A percentile compares a stretch with the other conserved stretches of the same genome.
phyloP scores from a whole-genome alignment of 92 coral and sea anemone species.

The Diadumene lineata region DNA sequence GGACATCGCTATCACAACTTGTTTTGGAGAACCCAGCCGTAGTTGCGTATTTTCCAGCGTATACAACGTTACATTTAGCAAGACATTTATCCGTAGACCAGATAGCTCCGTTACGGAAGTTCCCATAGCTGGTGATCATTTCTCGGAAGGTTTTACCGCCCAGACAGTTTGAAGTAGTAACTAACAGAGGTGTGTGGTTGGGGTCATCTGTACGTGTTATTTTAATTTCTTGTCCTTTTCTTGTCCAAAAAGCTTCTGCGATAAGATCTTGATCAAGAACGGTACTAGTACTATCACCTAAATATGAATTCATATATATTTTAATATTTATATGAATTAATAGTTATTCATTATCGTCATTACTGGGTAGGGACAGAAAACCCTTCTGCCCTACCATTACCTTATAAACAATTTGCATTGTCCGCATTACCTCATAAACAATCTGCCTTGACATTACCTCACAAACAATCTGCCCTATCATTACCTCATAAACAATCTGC shows the following conservation, averaged over 20 bases:
- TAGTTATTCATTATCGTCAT: too few relatives aligned
- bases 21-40: conserved; percentile 45
- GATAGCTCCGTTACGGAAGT: conserved; percentile 36
- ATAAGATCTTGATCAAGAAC: conserved; percentile 59
- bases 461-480: too few relatives aligned
- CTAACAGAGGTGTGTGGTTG: conserved; percentile 50
- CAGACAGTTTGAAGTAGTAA: conserved; percentile 54
- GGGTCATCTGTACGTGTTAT: conserved; percentile 66
- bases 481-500: too few relatives aligned
- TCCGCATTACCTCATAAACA: too few relatives aligned
- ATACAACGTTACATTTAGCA: conserved; percentile 44
- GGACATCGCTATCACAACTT: conserved; percentile 47
- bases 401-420: too few relatives aligned
- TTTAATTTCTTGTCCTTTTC: conserved; percentile 48
- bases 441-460: too few relatives aligned
- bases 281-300: neutral
- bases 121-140: conserved; percentile 49
- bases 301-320: too few relatives aligned
- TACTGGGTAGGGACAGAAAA: too few relatives aligned
- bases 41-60: conserved; percentile 50
- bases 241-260: conserved; percentile 70
- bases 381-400: too few relatives aligned
- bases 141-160: conserved; percentile 55
- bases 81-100: conserved; percentile 61
- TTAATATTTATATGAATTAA: too few relatives aligned